phyloP scores from a whole-genome alignment of 2,888 invertebrate genomes.

The Abrostola tripartita region DNA sequence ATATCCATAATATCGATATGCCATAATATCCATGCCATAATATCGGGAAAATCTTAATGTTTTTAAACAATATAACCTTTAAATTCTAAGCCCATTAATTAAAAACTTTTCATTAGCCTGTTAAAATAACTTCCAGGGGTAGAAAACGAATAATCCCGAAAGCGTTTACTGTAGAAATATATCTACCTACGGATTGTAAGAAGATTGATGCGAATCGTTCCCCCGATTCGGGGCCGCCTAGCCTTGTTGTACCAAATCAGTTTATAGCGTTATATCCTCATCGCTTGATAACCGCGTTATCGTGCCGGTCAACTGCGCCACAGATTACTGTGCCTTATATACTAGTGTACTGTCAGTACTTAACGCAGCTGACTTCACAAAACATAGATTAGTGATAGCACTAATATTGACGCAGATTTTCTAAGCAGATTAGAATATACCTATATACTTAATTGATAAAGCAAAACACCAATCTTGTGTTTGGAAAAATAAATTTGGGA shows the following conservation, averaged over 20 bases:
- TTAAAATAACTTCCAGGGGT: conserved; percentile 2
- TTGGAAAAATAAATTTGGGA: too few relatives aligned
- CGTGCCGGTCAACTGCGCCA: conserved; percentile 20
- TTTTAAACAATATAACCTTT: neutral
- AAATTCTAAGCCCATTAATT: conserved; percentile 3
- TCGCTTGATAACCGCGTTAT: conserved; percentile 43
- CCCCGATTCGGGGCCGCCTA: conserved; percentile 14
- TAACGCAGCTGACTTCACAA: neutral
- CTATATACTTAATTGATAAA: too few relatives aligned
- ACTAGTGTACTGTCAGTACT: neutral
- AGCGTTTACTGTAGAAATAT: conserved; percentile 19
- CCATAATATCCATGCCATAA: neutral
- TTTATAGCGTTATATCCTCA: conserved; percentile 42
- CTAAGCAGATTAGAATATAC: neutral
- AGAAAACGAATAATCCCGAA: conserved; percentile 10
- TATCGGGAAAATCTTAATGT: neutral
- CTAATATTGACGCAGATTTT: neutral
- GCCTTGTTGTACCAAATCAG: conserved; percentile 39
- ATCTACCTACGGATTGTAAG: conserved; percentile 31
- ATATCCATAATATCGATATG: neutral
- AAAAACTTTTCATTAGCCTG: conserved; percentile 9
- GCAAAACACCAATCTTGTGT: too few relatives aligned
- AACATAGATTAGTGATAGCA: neutral
- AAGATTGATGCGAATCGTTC: conserved; percentile 38
- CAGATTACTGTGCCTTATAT: conserved; percentile 12